A percentile compares a stretch with the other conserved stretches of the same genome.
Evolutionary conservation across 1,140 invertebrate genomes (phyloP).

Genomic region (Drosophila aff.): DNA sequence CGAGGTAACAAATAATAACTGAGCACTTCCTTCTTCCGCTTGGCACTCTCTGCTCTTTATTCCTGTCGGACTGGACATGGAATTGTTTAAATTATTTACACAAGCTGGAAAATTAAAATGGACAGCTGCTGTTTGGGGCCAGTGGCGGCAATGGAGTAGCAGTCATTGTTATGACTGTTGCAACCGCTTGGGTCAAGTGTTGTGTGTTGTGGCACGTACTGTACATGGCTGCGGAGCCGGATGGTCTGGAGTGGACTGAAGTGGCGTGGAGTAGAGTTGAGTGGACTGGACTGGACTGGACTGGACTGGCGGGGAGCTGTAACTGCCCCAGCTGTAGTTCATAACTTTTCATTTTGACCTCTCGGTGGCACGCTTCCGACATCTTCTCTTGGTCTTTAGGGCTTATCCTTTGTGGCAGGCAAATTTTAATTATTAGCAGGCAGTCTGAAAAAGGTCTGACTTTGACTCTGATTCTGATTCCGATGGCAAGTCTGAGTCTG

Average conservation of each 20-base stretch:
- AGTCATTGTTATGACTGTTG: slow-evolving; percentile 63
- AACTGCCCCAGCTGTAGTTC: slow-evolving; percentile 57
- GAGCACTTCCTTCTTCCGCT: slow-evolving; percentile 38
- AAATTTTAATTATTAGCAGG: slow-evolving; percentile 76
- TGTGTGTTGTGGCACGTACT: slow-evolving; percentile 67
- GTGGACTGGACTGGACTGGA: not conserved
- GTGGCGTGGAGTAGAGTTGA: slow-evolving; percentile 8
- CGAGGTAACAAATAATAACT: slow-evolving; percentile 55
- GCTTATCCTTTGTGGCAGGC: slow-evolving; percentile 49
- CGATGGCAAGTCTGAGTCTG: slow-evolving; percentile 23
- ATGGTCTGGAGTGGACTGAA: slow-evolving; percentile 15
- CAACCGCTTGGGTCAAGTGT: slow-evolving; percentile 58
- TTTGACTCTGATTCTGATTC: slow-evolving; percentile 4
- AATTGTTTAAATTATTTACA: slow-evolving; percentile 78
- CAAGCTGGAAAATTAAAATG: slow-evolving; percentile 74
- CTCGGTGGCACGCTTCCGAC: slow-evolving; percentile 12
- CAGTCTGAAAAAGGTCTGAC: slow-evolving; percentile 27
- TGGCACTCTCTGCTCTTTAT: slow-evolving; percentile 8
- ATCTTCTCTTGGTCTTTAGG: slow-evolving; percentile 23
- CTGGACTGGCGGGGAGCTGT: slow-evolving; percentile 25
- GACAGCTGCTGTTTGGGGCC: slow-evolving; percentile 56
- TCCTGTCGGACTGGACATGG: slow-evolving; percentile 40
- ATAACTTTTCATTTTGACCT: slow-evolving; percentile 56
- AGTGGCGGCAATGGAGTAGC: slow-evolving; percentile 10
- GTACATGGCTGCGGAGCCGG: slow-evolving; percentile 36